A percentile compares a stretch with the other conserved stretches of the same genome.
These are phyloP conservation scores for Upupa epops DNA, from an alignment of 2,113 vertebrate species.

Conservation along the genomic window DNA sequence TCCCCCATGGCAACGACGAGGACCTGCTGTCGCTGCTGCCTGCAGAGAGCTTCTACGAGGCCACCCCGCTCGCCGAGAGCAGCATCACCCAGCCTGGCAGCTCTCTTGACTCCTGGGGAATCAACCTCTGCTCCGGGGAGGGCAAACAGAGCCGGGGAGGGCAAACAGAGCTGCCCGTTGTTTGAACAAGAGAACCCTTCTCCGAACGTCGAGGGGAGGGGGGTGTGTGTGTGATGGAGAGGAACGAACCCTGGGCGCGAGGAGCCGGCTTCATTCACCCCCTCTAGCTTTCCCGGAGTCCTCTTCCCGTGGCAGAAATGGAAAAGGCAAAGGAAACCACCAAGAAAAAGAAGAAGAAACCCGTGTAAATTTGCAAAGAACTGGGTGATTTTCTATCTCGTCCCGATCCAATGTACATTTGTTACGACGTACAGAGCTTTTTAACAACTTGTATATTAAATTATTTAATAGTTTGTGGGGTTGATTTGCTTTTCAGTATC, in stretches of 20 bases:
- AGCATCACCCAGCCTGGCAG: no score
- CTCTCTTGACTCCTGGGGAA: no score
- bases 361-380: conserved; percentile 12
- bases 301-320: background rate
- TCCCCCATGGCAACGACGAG: rapidly evolving
- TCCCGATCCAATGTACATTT: background rate
- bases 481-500: conserved; percentile 44
- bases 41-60: background rate
- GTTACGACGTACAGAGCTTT: conserved; percentile 51
- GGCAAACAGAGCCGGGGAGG: background rate
- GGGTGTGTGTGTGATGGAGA: background rate
- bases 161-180: background rate
- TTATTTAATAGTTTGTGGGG: conserved; percentile 74
- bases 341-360: no score
- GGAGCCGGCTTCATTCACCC: background rate
- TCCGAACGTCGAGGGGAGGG: background rate
- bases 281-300: background rate
- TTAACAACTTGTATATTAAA: conserved; percentile 69
- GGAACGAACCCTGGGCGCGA: background rate
- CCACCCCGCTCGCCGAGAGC: background rate
- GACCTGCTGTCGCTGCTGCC: background rate
- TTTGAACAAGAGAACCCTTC: no score
- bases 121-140: no score
- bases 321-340: no score
- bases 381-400: conserved; percentile 23